A percentile compares a stretch with the other conserved stretches of the same genome.
These are phyloP conservation scores for Anneissia japonica DNA, from an alignment of 35 echinoderm and acorn worm species.

Conservation along the genomic window DNA sequence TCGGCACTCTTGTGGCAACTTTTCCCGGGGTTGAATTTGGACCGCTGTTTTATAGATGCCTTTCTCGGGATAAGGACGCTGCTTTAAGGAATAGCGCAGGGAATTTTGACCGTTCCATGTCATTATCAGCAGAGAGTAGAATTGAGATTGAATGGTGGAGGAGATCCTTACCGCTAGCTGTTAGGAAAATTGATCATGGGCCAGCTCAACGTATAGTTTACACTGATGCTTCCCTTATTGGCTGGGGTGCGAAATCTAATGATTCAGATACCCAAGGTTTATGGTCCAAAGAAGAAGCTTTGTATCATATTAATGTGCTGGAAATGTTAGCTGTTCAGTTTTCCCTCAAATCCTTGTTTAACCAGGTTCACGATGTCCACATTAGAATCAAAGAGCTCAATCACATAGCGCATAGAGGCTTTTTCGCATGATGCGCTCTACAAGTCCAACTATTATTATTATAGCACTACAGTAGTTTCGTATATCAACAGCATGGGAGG, in stretches of 20 bases:
- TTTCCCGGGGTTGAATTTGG: conserved; percentile 18
- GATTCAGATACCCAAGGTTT: background rate
- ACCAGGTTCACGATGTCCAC: background rate
- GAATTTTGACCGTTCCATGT: conserved; percentile 1
- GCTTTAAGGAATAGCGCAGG: background rate
- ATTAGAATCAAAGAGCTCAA: background rate
- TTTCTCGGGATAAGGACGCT: background rate
- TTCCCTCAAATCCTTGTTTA: background rate
- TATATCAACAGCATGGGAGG: background rate
- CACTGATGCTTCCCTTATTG: background rate
- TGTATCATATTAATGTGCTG: background rate
- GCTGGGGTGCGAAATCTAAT: background rate
- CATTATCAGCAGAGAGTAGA: background rate
- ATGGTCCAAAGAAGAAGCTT: background rate
- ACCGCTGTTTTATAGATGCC: background rate
- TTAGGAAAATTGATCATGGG: conserved; percentile 9
- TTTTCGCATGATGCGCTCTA: too few relatives aligned
- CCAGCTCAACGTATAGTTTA: background rate
- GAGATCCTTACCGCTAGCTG: background rate
- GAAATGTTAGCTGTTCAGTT: background rate
- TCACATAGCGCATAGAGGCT: too few relatives aligned
- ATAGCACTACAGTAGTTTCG: background rate
- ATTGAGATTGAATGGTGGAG: background rate
- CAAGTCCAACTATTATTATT: too few relatives aligned
- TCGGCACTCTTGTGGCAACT: background rate